These are phyloP conservation scores for Epinephelus malabaricus DNA, from an alignment of 2,797 vertebrate genomes.

Conservation along the genomic window DNA sequence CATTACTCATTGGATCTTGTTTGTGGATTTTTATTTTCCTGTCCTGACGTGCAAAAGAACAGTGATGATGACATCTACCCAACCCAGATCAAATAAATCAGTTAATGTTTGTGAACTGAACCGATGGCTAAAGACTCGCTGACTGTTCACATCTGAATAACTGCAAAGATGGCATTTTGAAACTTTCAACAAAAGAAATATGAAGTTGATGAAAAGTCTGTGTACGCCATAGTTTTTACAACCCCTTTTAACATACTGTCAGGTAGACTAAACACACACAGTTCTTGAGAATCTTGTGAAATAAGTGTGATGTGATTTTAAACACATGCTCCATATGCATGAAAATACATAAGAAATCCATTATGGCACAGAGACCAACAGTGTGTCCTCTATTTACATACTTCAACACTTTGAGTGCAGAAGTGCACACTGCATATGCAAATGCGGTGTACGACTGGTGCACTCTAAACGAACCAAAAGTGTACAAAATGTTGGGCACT, in stretches of 20 bases:
- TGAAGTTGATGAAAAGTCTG: conserved; percentile 27
- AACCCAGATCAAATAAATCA: conserved; percentile 51
- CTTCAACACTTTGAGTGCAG: too few relatives aligned
- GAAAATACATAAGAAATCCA: not conserved
- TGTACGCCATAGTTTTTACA: conserved; percentile 4
- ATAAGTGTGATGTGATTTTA: too few relatives aligned
- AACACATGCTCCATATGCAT: not conserved
- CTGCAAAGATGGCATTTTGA: conserved; percentile 11
- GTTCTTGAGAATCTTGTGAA: not conserved
- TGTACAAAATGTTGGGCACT: too few relatives aligned
- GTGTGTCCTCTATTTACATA: not conserved
- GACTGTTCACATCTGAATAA: conserved; percentile 52
- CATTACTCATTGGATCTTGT: conserved; percentile 55
- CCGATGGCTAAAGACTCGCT: conserved; percentile 31
- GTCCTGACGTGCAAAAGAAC: conserved; percentile 57
- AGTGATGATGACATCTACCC: conserved; percentile 42
- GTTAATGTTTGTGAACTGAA: conserved; percentile 43
- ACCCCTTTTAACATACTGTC: conserved; percentile 26
- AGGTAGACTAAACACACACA: conserved; percentile 39
- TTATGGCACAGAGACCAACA: not conserved
- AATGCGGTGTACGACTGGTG: too few relatives aligned
- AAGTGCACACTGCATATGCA: too few relatives aligned
- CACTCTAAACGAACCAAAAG: too few relatives aligned
- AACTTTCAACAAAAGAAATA: conserved; percentile 14
- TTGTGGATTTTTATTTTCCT: conserved; percentile 63